phyloP scores from a whole-genome alignment of 2,113 vertebrate genomes.

The Eulacestoma nigropectus region DNA sequence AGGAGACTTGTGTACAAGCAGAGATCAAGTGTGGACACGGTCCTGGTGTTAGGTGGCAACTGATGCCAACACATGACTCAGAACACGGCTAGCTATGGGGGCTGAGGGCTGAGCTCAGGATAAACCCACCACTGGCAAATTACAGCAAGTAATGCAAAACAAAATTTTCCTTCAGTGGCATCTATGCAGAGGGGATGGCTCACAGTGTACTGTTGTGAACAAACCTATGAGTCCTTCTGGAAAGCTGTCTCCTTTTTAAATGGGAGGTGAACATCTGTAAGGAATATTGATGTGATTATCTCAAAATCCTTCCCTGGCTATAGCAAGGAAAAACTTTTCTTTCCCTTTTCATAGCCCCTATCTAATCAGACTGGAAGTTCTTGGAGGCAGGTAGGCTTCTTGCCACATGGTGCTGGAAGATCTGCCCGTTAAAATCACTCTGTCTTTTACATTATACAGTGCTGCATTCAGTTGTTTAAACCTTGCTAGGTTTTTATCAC shows the following conservation, averaged over 20 bases:
- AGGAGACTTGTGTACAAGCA: not conserved
- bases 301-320: not conserved
- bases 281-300: not conserved
- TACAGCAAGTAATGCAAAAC: not conserved
- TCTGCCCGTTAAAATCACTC: not conserved
- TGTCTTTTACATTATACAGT: not conserved
- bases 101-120: not conserved
- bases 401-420: not conserved
- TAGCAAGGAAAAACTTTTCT: not conserved
- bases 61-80: accelerated
- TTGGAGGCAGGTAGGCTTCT: not conserved
- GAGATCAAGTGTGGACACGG: not conserved
- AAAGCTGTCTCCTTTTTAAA: not conserved
- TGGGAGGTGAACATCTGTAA: not conserved
- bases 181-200: not conserved
- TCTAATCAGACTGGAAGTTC: not conserved
- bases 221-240: not conserved
- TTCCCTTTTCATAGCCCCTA: not conserved
- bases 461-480: not conserved
- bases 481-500: not conserved
- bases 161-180: not conserved
- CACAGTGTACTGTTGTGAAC: not conserved
- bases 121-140: not conserved
- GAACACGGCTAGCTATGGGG: accelerated
- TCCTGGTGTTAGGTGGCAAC: not conserved